Base-by-base conservation (phyloP, 2,888 invertebrate genomes). In the Chouioia cunea region DNA sequence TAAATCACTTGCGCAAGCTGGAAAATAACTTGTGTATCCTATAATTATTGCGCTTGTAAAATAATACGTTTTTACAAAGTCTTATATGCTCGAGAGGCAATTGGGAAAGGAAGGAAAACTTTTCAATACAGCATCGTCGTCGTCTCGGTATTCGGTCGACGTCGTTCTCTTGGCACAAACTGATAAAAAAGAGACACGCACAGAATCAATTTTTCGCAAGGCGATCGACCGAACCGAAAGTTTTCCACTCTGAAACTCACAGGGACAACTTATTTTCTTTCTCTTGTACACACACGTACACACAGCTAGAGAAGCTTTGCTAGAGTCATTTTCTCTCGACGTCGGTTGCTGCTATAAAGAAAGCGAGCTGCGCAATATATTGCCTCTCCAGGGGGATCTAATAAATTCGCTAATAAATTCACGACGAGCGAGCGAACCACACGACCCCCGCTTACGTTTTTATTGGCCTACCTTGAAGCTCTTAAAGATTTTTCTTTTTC, bases 391-490 rank as follows among this genome's bases (percentile, higher is more conserved):
- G 36, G n/a, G 62, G 52, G 43, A 47, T 54, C 23, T 27, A 64
- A 64, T 64, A 64, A 64, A 64, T 64, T 65, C 50, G 57, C 23
- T 57, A 43, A 65, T 58, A 57, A 57, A 65, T 65, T 65, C 65
- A 57, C 56, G 22, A 27, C 46, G 12, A 22, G 2, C 16, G 22
- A 50, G 36, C 27, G 27, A 27, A 23, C 47, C 54, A 16, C 16
- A n/a, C 16, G 10, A n/a, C 36, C 8, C 16, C 2, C 16, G 47
- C 4, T 22, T n/a, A 36, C 36, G 36, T 36, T 36, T 36, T 36
- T 36, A 36, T 36, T 36, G 36, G 36, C 36, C 36, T 36, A 36
- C 36, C 36, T 36, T 36, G 36, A 36, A 36, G 36, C 36, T 10
- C 12, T 36, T 36, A 36, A 36, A 36, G 10, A 10, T 36, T 12